Evolutionary conservation across 2,797 vertebrate species (phyloP), one percentile per base, ranked within the genome.

Genomic region (Acanthis flammea): DNA sequence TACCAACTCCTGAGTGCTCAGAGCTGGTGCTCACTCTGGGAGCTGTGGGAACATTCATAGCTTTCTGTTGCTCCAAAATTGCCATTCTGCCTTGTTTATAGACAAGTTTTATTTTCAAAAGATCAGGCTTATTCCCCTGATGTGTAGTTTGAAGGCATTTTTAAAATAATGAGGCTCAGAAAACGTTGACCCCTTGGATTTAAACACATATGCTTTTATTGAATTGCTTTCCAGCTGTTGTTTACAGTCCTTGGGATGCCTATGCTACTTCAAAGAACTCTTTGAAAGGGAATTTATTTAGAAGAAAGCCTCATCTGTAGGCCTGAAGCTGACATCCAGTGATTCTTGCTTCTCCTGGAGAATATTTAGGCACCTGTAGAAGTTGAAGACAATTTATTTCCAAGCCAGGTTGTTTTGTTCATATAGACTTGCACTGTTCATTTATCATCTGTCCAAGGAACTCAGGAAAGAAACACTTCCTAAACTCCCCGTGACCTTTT

Each of bases 211-310:
- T 33, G 30, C 18, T 53, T 48, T 44, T 54, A 57, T 23, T 78
- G 57, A 48, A 44, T 73, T 53, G 30, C 67, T 90, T 82, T 82
- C 67, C 55, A 76, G 60, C 78, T 85, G 58, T 75, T 71, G n/a
- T 87, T 87, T 62, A 41, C 44, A 42, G n/a, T 66, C 47, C 78
- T 62, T 90, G 58, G 37, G 55, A 42, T 45, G 11, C 31, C 27
- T 67, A 0, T 82, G 19, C 33, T 67, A 13, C 51, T 86, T 88
- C 58, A 79, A 47, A 92, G 28, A 15, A 42, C 37, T 60, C 19
- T 81, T 67, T 72, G 50, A 78, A 90, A 48, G 24, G 48, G 21
- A 63, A 14, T 24, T 47, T 57, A 65, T 90, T 68, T 39, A 31
- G 10, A 58, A 67, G 44, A 51, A 75, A 35, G 12, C 58, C 41